Evolutionary conservation across 2,888 invertebrate species (phyloP), one percentile per base, ranked within the genome.

Genomic region (Stenurella melanura): DNA sequence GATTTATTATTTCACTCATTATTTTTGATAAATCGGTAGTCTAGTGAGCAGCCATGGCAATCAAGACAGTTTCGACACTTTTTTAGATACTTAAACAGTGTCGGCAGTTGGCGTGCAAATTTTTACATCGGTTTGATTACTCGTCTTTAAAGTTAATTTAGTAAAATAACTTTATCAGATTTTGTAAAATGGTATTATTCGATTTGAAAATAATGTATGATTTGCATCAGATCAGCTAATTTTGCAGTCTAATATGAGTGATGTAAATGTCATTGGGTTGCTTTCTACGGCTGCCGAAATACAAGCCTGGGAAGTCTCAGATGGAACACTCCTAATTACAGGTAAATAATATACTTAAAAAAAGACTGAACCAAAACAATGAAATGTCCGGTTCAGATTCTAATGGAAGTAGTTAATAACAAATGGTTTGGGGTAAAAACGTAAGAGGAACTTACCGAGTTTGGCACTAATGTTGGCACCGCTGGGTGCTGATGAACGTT

Each of bases 401-500:
- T 38, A 64, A 50, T 50, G 70, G 60, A 38, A 70, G 18, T 34
- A 60, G 17, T 42, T 70, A 76, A 74, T 68, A 76, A 69, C 30
- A 38, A 71, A 61, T 18, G 57, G 64, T 74, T 64, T 66, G 73
- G 73, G 64, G 71, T 70, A 66, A 76, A 73, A 74, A 73, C 56
- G 19, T 57, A 74, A 26, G 38, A 71, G 73, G 74, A 83, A 96
- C 97, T 97, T 93, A 97, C 97, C 97, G 89, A 97, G 94, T 90
- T 95, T 95, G 87, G 94, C 94, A 90, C 96, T 95, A 92, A 97
- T 94, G 92, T 96, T 95, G 91, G 96, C 95, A 88, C 89, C 89
- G 87, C 88, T 88, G 86, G 89, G 87, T 88, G 89, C 89, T 84
- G 89, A 86, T 79, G 87, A 86, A 83, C 87, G 88, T 74, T 87